Conservation (phyloP, 2,888 invertebrate genomes). For the Ypsolopha sequella region DNA sequence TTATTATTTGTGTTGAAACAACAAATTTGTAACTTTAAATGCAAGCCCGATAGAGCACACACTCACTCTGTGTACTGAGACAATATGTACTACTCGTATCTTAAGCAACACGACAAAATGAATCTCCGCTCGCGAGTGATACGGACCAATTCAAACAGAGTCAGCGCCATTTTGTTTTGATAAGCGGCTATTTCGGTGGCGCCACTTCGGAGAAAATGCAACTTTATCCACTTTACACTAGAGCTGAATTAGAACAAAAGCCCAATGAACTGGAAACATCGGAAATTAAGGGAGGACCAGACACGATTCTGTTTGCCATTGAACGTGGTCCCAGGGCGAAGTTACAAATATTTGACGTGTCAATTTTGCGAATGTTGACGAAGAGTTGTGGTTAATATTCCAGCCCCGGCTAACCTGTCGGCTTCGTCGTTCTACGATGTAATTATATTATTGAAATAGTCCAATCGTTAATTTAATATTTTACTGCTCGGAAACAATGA, state of each 20-base stretch:
- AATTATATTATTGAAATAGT: slow-evolving; percentile 66
- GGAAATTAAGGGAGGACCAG: slow-evolving; percentile 70
- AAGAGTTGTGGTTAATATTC: slow-evolving; percentile 70
- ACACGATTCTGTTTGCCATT: slow-evolving; percentile 69
- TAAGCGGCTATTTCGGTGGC: slow-evolving; percentile 53
- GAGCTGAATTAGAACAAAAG: slow-evolving; percentile 26
- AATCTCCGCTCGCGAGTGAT: slow-evolving; percentile 69
- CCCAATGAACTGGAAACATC: slow-evolving; percentile 50
- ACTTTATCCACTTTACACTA: slow-evolving; percentile 31
- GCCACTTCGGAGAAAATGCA: slow-evolving; percentile 18
- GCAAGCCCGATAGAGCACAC: slow-evolving; percentile 61
- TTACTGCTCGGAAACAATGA: slow-evolving; percentile 12
- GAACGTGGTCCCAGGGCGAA: slow-evolving; percentile 69
- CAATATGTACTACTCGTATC: slow-evolving; percentile 67
- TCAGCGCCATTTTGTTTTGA: slow-evolving; percentile 70
- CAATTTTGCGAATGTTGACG: slow-evolving; percentile 72
- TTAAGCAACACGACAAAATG: slow-evolving; percentile 70
- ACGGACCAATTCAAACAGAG: slow-evolving; percentile 69
- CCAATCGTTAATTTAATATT: slow-evolving; percentile 57
- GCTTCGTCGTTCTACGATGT: slow-evolving; percentile 47
- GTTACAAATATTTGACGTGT: slow-evolving; percentile 73
- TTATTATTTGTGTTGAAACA: slow-evolving; percentile 67
- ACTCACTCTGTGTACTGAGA: slow-evolving; percentile 64
- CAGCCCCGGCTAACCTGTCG: slow-evolving; percentile 53
- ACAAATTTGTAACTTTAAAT: slow-evolving; percentile 71